Base-by-base conservation (phyloP, 1,140 invertebrate genomes). In the Choristoneura fumiferana region DNA sequence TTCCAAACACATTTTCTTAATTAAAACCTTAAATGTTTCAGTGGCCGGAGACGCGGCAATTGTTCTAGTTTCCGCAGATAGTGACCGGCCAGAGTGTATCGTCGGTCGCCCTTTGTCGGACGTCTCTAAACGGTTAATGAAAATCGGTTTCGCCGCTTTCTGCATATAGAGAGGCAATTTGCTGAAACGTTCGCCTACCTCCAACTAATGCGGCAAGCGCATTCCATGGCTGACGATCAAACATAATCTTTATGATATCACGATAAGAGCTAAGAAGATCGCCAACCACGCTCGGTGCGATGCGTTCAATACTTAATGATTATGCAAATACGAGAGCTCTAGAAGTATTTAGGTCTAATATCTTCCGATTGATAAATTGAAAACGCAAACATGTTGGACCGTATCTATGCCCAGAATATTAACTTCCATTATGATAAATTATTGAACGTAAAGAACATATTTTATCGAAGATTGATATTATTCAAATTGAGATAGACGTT, bases 101-200 rank as follows among this genome's bases (percentile, higher is more conserved):
- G 72, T 68, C 68, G 74, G 53, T 69, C 67, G 65, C 61, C 69
- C 66, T 73, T 67, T 70, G 69, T 69, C 62, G 61, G 59, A 62
- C 56, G 63, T 60, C 2, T 71, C 67, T 73, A 73, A 75, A 63
- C 72, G 76, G 67, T 82, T 82, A 86, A 86, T 81, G 81, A 86
- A 86, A 83, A 81, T 83, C 79, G 70, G 72, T 76, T 78, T 72
- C 67, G 60, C 66, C 78, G 75, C 73, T 82, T 77, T 84, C 74
- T 84, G 83, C 81, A 86, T 84, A 86, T 80, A 86, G 81, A 84
- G 78, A 79, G 79, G 73, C 69, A 79, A 84, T 84, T 84, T 84
- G 74, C 69, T 78, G 62, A 76, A 79, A 84, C 72, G 74, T 68
- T 76, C 72, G 58, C 53, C 59, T 71, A 72, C 71, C 70, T 81